Base-by-base conservation (phyloP, 2,797 vertebrate genomes). In the Erpetoichthys calabaricus region DNA sequence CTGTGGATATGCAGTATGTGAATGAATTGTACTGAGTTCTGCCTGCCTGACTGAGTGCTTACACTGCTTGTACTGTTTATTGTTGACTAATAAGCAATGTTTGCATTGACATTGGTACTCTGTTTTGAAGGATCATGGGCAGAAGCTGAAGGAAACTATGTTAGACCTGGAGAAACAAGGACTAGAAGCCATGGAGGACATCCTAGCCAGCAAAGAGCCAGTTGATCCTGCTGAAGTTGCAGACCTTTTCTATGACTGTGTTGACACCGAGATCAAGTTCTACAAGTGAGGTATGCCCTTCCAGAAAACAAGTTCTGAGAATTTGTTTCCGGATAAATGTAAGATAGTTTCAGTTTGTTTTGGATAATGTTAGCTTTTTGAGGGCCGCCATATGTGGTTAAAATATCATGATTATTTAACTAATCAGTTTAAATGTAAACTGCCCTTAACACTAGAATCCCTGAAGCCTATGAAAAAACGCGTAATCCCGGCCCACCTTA, bases 221-320 rank as follows among this genome's bases (percentile, higher is more conserved):
- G 69, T 72, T 55, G 77, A 84, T 70, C 77, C 80, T 47, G 63
- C 70, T 0, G 85, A 87, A 77, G 79, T 86, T 64, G 82, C 73
- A 57, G 85, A 87, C 63, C 85, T 87, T 71, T 87, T 87, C 75
- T 87, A 83, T 71, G 85, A 87, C 70, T 87, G 85, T 68, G 85
- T 87, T 53, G 85, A 87, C 66, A 87, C 85, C 56, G 85, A 87
- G 74, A 77, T 87, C 45, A 87, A 87, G 65, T 87, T 87, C 81
- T 85, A 87, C 74, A 87, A 85, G 69, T 84, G 79, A 87, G 74
- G 74, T 81, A 73, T 75, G 76, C 68, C 10, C 3, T 53, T 53
- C 6, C n/a, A 53, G 25, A 53, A 25, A 7, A 53, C 51, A 7
- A 49, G 47, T 3, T 25, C 25, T 25, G 25, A 25, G 1, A 25